Evolutionary conservation across 30 jellyfish, hydroid and myxozoan species (phyloP), one percentile per base, ranked within the genome.

Genomic region (Aurelia sp.): DNA sequence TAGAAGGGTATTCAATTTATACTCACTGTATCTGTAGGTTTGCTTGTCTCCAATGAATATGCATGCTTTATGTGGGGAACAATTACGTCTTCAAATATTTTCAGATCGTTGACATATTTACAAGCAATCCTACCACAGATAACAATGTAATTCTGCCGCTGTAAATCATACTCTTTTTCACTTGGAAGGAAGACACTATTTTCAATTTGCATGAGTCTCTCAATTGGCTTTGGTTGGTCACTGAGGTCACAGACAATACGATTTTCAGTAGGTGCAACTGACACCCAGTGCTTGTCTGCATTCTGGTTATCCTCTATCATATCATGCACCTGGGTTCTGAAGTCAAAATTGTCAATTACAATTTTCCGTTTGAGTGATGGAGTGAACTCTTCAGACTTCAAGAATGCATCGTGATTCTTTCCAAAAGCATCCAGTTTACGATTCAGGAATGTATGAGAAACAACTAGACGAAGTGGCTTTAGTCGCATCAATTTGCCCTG

Each of bases 271-370:
- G 81, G 31, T 69, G 61, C 72, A 4, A 50, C 72, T 33, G 75
- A 75, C 62, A 69, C 72, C 69, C 72, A 48, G 55, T 80, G 90
- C 8, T 63, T 50, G 71, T 64, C 90, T 10, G 40, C 72, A 65
- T 80, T 80, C 55, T 80, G 84, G 72, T 80, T 35, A 7, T 63
- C 84, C 58, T 80, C 90, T 15, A 85, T 62, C 90, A 80, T 80
- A 74, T 51, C 41, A 50, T 57, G 71, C 48, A 74, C 85, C 71
- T 57, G 59, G 52, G 72, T 57, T 27, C 48, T 19, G 35, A 57
- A 50, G 53, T 74, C 85, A 51, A 74, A 51, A 74, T 74, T 74
- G 72, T 74, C 85, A 74, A 74, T 74, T 33, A 74, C 81, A 69
- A 69, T 69, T 69, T 69, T 69, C 31, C 81, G 67, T 57, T 57